Conservation (phyloP, 2,888 invertebrate species). For the Stomorhina lunata region DNA sequence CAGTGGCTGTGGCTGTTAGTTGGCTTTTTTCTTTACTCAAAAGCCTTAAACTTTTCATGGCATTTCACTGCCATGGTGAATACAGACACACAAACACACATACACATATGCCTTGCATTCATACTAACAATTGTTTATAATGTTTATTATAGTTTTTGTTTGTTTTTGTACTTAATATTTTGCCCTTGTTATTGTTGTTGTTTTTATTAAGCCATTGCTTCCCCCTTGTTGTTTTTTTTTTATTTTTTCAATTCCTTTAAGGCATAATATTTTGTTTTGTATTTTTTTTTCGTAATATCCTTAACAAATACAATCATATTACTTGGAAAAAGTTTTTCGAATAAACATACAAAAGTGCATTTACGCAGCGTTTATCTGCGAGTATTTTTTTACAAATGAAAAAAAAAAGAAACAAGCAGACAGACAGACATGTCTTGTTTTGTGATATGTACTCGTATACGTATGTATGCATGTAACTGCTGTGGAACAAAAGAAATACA, state of each 20-base stretch:
- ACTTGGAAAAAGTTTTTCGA: slow-evolving; percentile 11
- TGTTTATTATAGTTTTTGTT: slow-evolving; percentile 42
- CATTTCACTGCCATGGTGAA: slow-evolving; percentile 34
- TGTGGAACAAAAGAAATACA: neutral
- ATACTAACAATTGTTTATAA: slow-evolving; percentile 34
- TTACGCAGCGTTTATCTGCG: no score
- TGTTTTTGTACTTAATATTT: slow-evolving; percentile 41
- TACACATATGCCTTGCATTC: neutral
- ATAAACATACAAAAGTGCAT: neutral
- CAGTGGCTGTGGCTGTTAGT: slow-evolving; percentile 21
- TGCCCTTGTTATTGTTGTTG: slow-evolving; percentile 35
- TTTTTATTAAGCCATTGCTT: slow-evolving; percentile 34
- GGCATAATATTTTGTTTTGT: slow-evolving; percentile 44
- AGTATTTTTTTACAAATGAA: no score
- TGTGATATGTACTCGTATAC: no score
- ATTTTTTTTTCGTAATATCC: neutral
- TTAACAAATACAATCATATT: slow-evolving; percentile 20
- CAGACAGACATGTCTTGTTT: no score
- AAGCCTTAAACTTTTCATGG: slow-evolving; percentile 58
- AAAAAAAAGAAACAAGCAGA: no score
- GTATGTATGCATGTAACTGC: neutral
- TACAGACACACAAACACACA: neutral
- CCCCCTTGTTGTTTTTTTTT: slow-evolving; percentile 4
- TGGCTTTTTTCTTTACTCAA: slow-evolving; percentile 43
- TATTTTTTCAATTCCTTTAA: slow-evolving; percentile 45